A percentile compares a stretch with the other conserved stretches of the same genome.
phyloP scores from a whole-genome alignment of 2,797 vertebrate species.

The Dipus sagitta region DNA sequence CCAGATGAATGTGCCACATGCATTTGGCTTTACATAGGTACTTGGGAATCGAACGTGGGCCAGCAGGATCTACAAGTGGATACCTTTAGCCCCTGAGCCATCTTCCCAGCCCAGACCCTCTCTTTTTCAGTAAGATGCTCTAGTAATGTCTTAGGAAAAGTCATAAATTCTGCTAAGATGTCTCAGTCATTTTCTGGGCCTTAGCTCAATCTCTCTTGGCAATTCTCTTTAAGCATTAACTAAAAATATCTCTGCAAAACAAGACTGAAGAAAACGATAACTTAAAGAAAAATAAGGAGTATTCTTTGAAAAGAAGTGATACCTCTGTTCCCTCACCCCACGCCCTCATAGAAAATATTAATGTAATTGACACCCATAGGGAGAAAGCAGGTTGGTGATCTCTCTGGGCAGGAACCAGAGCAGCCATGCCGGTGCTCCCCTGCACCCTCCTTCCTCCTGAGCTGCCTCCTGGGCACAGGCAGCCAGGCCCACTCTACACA shows the following conservation, averaged over 20 bases:
- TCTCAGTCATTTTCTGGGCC: slow-evolving; percentile 60
- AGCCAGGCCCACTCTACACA: not conserved
- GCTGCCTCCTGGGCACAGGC: not conserved
- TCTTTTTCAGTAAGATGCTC: slow-evolving; percentile 44
- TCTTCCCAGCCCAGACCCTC: not conserved
- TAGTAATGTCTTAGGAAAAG: slow-evolving; percentile 61
- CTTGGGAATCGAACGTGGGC: too few relatives aligned
- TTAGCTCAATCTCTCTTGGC: slow-evolving; percentile 53
- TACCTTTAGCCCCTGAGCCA: too few relatives aligned
- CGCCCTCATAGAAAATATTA: not conserved
- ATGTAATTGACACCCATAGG: not conserved
- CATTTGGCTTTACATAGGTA: too few relatives aligned
- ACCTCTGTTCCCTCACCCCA: not conserved
- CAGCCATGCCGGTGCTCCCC: accelerated
- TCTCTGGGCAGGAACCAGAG: not conserved
- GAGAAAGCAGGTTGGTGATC: not conserved
- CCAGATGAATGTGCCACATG: too few relatives aligned
- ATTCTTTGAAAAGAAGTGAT: not conserved
- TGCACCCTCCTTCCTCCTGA: not conserved
- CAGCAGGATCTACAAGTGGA: too few relatives aligned
- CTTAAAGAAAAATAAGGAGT: not conserved
- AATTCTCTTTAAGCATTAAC: slow-evolving; percentile 6
- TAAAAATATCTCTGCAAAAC: slow-evolving; percentile 71
- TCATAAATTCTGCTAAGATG: slow-evolving; percentile 31
- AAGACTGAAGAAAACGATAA: slow-evolving; percentile 23